phyloP scores from a whole-genome alignment of 2,888 invertebrate species.

The Platycheirus rosarum region DNA sequence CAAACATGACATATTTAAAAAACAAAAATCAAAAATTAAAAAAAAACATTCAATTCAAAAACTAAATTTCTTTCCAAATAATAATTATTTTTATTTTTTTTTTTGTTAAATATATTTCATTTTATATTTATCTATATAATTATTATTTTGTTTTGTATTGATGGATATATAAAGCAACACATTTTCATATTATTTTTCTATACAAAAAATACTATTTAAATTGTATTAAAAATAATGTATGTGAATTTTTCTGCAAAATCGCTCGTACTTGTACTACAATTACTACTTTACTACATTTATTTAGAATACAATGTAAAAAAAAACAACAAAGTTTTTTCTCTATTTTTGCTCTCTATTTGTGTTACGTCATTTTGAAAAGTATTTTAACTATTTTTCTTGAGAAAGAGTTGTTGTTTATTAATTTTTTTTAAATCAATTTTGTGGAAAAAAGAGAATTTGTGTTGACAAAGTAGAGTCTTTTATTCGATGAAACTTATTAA shows the following conservation, averaged over 20 bases:
- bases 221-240: conserved; percentile 24
- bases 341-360: conserved; percentile 15
- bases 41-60: conserved; percentile 69
- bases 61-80: conserved; percentile 74
- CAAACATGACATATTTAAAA: conserved; percentile 75
- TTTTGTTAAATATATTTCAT: conserved; percentile 43
- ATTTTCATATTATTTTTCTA: conserved; percentile 58
- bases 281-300: conserved; percentile 33
- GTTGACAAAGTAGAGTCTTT: no score
- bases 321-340: conserved; percentile 46
- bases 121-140: conserved; percentile 59
- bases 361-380: conserved; percentile 40
- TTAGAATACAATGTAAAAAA: conserved; percentile 9
- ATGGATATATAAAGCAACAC: conserved; percentile 61
- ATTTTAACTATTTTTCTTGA: conserved; percentile 38
- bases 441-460: conserved; percentile 50
- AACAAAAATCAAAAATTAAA: conserved; percentile 76
- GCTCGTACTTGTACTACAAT: conserved; percentile 44
- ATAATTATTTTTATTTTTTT: conserved; percentile 59
- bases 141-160: conserved; percentile 65
- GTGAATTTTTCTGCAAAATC: conserved; percentile 57
- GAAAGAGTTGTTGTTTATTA: conserved; percentile 32
- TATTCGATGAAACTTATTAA: no score
- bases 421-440: conserved; percentile 27
- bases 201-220: conserved; percentile 23